Conservation (phyloP, 2,113 vertebrate genomes). For the Canis aureus region DNA sequence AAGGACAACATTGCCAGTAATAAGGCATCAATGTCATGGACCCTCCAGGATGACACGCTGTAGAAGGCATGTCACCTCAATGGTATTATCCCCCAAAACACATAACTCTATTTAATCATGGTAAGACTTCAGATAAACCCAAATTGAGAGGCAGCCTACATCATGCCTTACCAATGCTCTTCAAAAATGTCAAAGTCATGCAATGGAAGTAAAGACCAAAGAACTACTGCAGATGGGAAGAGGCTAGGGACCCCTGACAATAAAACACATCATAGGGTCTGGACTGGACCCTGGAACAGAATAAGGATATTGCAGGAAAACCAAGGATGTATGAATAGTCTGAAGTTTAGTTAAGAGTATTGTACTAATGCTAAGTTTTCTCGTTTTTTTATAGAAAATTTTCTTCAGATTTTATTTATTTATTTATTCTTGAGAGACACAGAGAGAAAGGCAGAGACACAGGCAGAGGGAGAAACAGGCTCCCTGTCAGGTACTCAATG, state of each 20-base stretch:
- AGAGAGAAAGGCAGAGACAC: too few relatives aligned
- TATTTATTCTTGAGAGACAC: too few relatives aligned
- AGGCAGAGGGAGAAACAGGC: too few relatives aligned
- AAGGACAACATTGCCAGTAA: neutral
- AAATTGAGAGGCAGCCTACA: neutral
- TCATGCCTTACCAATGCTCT: neutral
- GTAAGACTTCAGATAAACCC: neutral
- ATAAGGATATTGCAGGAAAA: neutral
- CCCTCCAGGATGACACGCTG: neutral
- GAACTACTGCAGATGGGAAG: neutral
- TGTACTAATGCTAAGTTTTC: neutral
- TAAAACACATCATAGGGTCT: neutral
- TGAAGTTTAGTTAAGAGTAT: neutral
- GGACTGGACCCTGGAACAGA: neutral
- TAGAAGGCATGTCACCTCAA: neutral
- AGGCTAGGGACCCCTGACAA: neutral
- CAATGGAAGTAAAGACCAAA: neutral
- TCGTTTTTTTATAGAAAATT: too few relatives aligned
- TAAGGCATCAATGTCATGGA: neutral
- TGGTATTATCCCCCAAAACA: neutral
- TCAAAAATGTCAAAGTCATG: neutral
- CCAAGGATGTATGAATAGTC: neutral
- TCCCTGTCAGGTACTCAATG: too few relatives aligned
- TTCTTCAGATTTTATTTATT: too few relatives aligned
- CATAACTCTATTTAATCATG: neutral